Evolutionary conservation across 2,113 vertebrate genomes (phyloP), one percentile per base, ranked within the genome.

Genomic region (Stigmatopora nigra): DNA sequence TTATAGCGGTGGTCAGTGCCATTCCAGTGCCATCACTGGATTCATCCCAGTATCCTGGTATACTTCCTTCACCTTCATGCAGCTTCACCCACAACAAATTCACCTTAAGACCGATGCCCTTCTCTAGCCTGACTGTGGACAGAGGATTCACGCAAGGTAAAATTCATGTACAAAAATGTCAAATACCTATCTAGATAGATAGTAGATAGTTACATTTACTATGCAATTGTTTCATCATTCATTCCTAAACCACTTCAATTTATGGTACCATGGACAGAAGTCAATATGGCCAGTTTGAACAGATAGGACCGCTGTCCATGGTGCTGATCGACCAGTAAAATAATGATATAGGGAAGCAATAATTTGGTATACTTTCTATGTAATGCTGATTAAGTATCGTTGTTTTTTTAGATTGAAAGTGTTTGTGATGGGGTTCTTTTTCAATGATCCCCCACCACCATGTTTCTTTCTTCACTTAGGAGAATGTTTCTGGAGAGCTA

Each of bases 1-100:
- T n/a, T n/a, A n/a, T 71, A 98, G 95, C 95, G 62, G 92, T 96
- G 41, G 95, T 98, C 71, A 96, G 94, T 14, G 95, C 95, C 66
- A 96, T 97, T 60, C 95, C 95, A 0, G 95, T 97, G 51, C 93
- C 95, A 11, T 91, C 94, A 0, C 83, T 98, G 64, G 95, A 98
- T 78, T 95, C 94, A 25, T 91, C 92, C 46, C 95, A 98, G 89
- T 98, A 94, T 65, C 92, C 95, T 0, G 93, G 94, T 13, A 94
- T 98, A 73, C 90, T 98, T 46, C 93, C 94, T 0, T 96, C 94
- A 0, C 94, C 95, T 0, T 93, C 94, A 1, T 98, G 95, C 4
- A 92, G 93, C 25, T 97, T 94, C 82, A 91, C 91, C 0, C 94
- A 96, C 73, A 89, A 90, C 0, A 94, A 96, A 80, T 95, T 97